A percentile compares a stretch with the other conserved stretches of the same genome.
These are phyloP conservation scores for Paragorgia papillata DNA, from an alignment of 92 coral and sea anemone species.

Conservation along the genomic window DNA sequence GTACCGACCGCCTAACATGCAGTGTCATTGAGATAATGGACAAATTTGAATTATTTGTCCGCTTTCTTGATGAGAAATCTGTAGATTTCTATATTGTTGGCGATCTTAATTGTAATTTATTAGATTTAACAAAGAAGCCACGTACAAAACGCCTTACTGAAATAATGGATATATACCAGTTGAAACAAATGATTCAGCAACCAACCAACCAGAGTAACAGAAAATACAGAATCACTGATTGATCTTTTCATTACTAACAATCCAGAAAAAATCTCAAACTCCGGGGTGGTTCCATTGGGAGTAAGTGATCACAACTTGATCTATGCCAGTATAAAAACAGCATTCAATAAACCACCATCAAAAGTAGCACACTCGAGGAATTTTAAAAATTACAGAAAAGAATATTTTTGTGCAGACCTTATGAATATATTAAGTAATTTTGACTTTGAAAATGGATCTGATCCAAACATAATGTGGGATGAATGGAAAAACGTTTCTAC, in stretches of 20 bases:
- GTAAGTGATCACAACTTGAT: conserved; percentile 1
- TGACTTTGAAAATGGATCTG: background rate
- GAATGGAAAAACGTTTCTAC: background rate
- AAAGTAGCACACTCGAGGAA: background rate
- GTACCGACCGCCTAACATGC: background rate
- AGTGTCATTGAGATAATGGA: background rate
- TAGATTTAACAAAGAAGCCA: background rate
- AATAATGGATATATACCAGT: background rate
- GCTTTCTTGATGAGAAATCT: background rate
- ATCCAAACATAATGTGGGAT: background rate
- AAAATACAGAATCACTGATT: background rate
- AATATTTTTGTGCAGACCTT: background rate
- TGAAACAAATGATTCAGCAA: background rate
- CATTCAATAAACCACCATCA: background rate
- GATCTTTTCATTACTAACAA: conserved; percentile 1
- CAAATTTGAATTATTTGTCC: background rate
- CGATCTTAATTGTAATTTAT: background rate
- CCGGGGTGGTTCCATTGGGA: background rate
- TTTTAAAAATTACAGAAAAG: background rate
- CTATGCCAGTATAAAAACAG: background rate
- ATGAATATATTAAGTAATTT: background rate
- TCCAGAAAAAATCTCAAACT: background rate
- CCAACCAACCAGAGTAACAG: conserved; percentile 1
- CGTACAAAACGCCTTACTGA: background rate
- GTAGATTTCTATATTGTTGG: background rate